phyloP scores from a whole-genome alignment of 2,797 vertebrate species.

The Eurystomus glaucurus region DNA sequence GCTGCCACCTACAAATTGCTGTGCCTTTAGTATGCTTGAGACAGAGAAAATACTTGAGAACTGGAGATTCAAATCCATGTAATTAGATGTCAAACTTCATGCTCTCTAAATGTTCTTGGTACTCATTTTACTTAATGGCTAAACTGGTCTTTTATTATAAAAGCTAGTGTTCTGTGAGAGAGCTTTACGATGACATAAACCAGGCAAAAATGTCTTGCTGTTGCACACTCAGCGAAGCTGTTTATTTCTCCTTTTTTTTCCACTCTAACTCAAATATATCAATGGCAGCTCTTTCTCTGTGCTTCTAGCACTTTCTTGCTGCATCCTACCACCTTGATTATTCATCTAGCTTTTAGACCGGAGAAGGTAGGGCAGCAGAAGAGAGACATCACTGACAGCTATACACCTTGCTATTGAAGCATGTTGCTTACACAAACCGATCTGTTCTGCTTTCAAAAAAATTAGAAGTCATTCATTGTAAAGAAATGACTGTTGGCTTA shows the following conservation, averaged over 20 bases:
- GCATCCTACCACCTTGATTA: neutral
- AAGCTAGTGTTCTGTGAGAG: neutral
- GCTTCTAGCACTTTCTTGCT: neutral
- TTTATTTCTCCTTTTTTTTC: neutral
- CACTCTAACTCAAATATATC: neutral
- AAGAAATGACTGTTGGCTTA: neutral
- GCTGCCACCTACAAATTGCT: neutral
- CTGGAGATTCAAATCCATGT: neutral
- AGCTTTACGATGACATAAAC: neutral
- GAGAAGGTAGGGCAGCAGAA: neutral
- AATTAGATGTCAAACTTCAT: neutral
- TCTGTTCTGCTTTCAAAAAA: neutral
- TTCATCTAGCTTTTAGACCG: neutral
- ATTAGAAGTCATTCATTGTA: neutral
- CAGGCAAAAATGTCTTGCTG: neutral
- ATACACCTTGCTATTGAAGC: neutral
- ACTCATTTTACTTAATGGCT: neutral
- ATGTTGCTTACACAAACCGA: neutral
- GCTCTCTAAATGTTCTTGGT: neutral
- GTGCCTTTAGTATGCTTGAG: neutral
- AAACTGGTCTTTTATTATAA: neutral
- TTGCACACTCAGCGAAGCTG: neutral
- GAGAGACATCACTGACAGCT: neutral
- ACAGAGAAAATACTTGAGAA: neutral
- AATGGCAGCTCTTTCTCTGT: neutral